Evolutionary conservation across 2,888 invertebrate species (phyloP), one percentile per base, ranked within the genome.

Genomic region (Dynastes grantii): DNA sequence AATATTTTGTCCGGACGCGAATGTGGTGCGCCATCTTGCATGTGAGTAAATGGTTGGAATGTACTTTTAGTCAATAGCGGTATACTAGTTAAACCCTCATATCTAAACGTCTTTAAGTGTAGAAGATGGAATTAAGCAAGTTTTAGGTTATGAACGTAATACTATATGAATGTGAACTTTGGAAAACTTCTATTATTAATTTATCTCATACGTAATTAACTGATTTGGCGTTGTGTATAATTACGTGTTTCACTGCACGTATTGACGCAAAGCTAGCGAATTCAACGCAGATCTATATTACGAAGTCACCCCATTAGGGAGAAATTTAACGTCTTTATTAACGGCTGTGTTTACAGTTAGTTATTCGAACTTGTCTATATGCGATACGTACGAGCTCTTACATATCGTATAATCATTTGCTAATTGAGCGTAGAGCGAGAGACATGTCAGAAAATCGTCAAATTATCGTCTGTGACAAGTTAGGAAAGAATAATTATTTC

Each of bases 261-360:
- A 51, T 51, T 68, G 51, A 68, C 49, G 51, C 27, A 68, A 68
- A 53, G 29, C 49, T 27, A 13, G 68, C 27, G 27, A 51, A 68
- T 29, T 51, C 11, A 45, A 51, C 68, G 68, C 27, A 51, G 49
- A 68, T 68, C 49, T 51, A 68, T 68, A 68, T 22, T 22, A 13
- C 13, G 51, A 51, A 29, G 3, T 68, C 51, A 51, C 68, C 68
- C 68, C 16, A 29, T 68, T 68, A 68, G 49, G 51, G 51, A 68
- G 51, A 68, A 68, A 68, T 51, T 53, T 68, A 51, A 49, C 49
- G 68, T 68, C 68, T 29, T 68, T 51, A 68, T 68, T 68, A 68
- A 51, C 51, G 51, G 9, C 49, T 49, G 51, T 68, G 68, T 68
- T 68, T 68, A 68, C 51, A 68, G 51, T 13, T 13, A 68, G 13